These are phyloP conservation scores for Erebia ligea DNA, from an alignment of 2,888 invertebrate species.

Conservation along the genomic window DNA sequence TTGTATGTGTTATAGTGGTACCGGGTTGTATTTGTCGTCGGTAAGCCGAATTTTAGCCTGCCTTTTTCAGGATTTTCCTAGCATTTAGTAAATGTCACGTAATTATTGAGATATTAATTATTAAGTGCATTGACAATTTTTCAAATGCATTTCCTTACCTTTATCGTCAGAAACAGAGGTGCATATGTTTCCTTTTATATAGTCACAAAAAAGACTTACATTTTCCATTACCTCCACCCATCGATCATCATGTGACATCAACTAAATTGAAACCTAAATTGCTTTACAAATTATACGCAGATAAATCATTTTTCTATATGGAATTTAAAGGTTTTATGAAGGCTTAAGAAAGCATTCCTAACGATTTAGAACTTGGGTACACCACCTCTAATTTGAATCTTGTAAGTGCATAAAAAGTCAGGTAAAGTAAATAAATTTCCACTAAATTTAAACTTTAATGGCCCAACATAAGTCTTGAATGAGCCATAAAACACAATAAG, in stretches of 20 bases:
- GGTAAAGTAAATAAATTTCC: not conserved
- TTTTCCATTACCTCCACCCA: slow-evolving; percentile 29
- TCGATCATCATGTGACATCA: slow-evolving; percentile 45
- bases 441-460: not conserved
- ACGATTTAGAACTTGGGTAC: not conserved
- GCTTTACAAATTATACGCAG: not conserved
- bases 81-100: slow-evolving; percentile 37
- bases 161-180: not conserved
- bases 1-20: slow-evolving; percentile 61
- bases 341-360: not conserved
- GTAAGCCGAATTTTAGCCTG: slow-evolving; percentile 19
- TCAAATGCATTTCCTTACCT: not conserved
- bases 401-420: not conserved
- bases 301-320: not conserved
- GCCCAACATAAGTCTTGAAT: too few species aligned
- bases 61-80: slow-evolving; percentile 29
- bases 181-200: not conserved
- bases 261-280: slow-evolving; percentile 10
- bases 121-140: not conserved
- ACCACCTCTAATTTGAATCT: not conserved
- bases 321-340: not conserved
- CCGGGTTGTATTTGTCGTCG: slow-evolving; percentile 45
- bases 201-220: not conserved
- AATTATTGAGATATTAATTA: slow-evolving; percentile 22
- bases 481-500: too few species aligned